These are phyloP conservation scores for Acanthococcus lagerstroemiae DNA, from an alignment of 2,888 invertebrate genomes.

Conservation along the genomic window DNA sequence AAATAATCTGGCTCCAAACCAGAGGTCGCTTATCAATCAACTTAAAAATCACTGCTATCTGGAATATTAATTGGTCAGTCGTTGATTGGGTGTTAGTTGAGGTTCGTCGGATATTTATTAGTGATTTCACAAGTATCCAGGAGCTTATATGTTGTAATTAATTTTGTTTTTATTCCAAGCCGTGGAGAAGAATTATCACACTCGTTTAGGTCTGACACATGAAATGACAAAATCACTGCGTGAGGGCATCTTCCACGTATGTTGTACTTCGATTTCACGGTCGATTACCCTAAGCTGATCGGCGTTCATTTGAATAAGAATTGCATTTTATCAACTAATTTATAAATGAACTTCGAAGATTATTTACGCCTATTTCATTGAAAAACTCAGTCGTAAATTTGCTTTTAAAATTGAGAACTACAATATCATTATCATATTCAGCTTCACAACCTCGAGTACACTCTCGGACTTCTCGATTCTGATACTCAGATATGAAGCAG, in stretches of 20 bases:
- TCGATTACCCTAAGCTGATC: background rate
- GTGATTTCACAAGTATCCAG: no score
- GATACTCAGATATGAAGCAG: no score
- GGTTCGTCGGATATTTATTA: background rate
- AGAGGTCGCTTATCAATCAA: conserved; percentile 27
- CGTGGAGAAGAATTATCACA: background rate
- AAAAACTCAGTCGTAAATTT: background rate
- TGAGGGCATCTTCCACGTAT: background rate
- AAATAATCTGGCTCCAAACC: conserved; percentile 26
- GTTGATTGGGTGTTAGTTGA: background rate
- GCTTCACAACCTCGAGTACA: no score
- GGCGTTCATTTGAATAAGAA: background rate
- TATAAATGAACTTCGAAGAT: background rate
- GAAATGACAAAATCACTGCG: background rate
- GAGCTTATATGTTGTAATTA: no score
- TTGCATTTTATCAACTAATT: background rate
- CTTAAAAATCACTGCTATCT: conserved; percentile 12
- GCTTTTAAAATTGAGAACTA: background rate
- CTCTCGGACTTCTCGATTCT: no score
- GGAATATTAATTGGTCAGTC: conserved; percentile 12
- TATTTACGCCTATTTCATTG: background rate
- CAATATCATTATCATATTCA: no score
- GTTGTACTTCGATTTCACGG: background rate
- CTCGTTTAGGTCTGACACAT: no score
- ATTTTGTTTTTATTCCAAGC: background rate